These are phyloP conservation scores for Myrmecophaga tridactyla DNA, from an alignment of 2,113 vertebrate species.

Conservation along the genomic window DNA sequence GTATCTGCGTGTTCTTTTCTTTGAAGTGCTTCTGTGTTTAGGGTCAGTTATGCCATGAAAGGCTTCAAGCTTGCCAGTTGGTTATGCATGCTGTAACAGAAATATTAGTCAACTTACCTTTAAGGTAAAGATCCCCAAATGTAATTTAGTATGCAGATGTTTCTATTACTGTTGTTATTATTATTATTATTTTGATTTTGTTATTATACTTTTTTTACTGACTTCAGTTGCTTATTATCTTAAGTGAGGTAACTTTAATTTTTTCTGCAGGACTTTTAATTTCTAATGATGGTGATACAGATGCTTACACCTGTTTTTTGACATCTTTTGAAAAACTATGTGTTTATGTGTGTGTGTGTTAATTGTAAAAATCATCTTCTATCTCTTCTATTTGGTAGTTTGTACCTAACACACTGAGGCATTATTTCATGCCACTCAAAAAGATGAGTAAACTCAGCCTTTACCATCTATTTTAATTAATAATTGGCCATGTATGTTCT, in stretches of 20 bases:
- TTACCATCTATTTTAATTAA: neutral
- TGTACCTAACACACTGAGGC: neutral
- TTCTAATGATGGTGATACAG: neutral
- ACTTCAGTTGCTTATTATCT: neutral
- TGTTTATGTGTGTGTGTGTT: neutral
- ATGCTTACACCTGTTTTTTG: too few relatives aligned
- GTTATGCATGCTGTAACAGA: neutral
- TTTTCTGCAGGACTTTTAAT: neutral
- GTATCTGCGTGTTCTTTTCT: neutral
- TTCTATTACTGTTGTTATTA: too few relatives aligned
- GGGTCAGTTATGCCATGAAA: neutral
- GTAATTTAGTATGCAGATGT: neutral
- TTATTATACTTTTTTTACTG: neutral
- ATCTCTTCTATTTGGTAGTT: neutral
- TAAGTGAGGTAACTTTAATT: conserved; percentile 1
- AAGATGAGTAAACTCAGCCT: neutral
- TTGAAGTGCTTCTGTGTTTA: neutral
- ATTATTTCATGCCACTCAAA: neutral
- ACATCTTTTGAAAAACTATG: neutral
- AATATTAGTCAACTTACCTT: neutral
- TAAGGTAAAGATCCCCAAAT: neutral
- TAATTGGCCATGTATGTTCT: neutral
- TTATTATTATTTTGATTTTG: neutral
- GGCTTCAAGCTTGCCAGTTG: neutral
- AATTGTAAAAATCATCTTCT: neutral